Percentiles rank a stretch among this genome's conserved stretches.
phyloP scores from a whole-genome alignment of 2,888 invertebrate genomes.

The Agrochola lychnidis region DNA sequence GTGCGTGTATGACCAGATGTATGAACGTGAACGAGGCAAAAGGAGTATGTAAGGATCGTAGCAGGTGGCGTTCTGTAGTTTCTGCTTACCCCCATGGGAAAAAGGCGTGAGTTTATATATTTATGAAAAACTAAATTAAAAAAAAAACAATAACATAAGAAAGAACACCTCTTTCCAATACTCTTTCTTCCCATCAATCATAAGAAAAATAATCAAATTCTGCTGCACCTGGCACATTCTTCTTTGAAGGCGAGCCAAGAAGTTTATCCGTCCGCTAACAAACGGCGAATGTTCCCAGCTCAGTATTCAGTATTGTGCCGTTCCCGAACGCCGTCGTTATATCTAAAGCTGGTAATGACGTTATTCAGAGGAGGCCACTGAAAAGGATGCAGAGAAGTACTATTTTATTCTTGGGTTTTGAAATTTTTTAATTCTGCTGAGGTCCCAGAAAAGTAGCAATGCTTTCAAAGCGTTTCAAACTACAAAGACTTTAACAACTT shows the following conservation, averaged over 20 bases:
- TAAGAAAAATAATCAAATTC: constrained; percentile 52
- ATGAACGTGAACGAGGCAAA: too few species aligned
- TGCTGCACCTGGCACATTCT: constrained; percentile 43
- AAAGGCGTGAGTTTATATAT: too few species aligned
- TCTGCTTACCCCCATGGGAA: too few species aligned
- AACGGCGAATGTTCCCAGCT: constrained; percentile 58
- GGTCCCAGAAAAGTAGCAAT: too few species aligned
- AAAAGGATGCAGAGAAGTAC: constrained; percentile 37
- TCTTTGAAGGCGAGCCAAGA: constrained; percentile 53
- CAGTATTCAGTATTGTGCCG: constrained; percentile 64
- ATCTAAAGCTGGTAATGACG: constrained; percentile 72
- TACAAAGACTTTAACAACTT: too few species aligned
- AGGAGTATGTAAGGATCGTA: too few species aligned
- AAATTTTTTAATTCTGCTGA: not conserved
- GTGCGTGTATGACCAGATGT: too few species aligned
- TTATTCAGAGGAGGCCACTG: constrained; percentile 58
- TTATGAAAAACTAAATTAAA: too few species aligned
- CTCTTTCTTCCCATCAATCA: constrained; percentile 16
- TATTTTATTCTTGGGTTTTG: not conserved
- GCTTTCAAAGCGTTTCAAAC: not conserved
- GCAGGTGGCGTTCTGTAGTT: too few species aligned
- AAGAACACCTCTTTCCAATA: not conserved
- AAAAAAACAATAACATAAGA: not conserved
- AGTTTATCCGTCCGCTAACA: constrained; percentile 60
- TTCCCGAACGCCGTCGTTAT: constrained; percentile 63